Conservation (phyloP, 1,140 invertebrate genomes). For the Protaetia brevitarsis region DNA sequence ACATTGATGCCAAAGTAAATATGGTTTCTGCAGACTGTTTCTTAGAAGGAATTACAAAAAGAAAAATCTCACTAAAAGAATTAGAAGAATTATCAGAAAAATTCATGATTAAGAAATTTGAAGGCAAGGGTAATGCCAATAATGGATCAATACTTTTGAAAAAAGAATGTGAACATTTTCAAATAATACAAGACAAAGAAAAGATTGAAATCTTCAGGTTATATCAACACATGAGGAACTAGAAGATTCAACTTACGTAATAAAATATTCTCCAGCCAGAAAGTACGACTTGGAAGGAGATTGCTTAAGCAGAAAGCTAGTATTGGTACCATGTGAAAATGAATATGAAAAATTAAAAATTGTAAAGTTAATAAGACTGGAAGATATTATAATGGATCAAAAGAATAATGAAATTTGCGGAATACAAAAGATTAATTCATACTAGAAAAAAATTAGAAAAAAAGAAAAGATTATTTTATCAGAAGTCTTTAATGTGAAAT, state of each 20-base stretch:
- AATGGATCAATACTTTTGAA: too few relatives aligned
- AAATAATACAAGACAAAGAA: too few relatives aligned
- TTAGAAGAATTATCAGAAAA: too few relatives aligned
- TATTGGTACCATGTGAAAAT: constrained; percentile 40
- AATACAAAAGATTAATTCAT: constrained; percentile 9
- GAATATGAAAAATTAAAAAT: too few relatives aligned
- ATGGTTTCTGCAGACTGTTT: too few relatives aligned
- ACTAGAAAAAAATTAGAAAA: constrained; percentile 21
- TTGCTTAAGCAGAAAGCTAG: constrained; percentile 45
- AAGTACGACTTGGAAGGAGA: constrained; percentile 46
- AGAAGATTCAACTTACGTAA: constrained; percentile 45
- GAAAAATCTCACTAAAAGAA: too few relatives aligned
- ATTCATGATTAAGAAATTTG: too few relatives aligned
- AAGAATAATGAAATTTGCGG: constrained; percentile 30
- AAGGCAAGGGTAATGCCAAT: too few relatives aligned
- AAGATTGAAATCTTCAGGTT: too few relatives aligned
- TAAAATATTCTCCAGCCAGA: constrained; percentile 45
- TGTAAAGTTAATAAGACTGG: constrained; percentile 41
- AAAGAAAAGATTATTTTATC: constrained; percentile 19
- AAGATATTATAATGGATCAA: constrained; percentile 41
- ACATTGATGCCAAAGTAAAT: too few relatives aligned
- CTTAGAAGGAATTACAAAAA: too few relatives aligned
- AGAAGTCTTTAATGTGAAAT: constrained; percentile 9
- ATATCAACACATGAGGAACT: constrained; percentile 43
- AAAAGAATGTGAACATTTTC: too few relatives aligned